phyloP scores from a whole-genome alignment of 2,888 invertebrate species.

The Urechis unicinctus region DNA sequence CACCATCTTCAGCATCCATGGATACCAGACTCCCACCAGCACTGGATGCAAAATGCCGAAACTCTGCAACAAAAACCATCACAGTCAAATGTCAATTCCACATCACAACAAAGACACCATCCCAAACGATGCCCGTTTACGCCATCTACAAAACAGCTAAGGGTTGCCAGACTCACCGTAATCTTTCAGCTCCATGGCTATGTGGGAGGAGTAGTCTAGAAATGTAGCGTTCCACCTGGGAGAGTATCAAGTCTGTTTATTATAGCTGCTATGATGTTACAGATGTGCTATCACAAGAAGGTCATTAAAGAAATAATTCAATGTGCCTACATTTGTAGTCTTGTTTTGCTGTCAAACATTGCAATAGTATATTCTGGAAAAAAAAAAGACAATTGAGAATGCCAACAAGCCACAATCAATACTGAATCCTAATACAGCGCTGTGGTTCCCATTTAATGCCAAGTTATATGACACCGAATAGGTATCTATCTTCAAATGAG shows the following conservation, averaged over 20 bases:
- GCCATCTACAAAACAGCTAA: too few species aligned
- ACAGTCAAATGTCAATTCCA: not conserved
- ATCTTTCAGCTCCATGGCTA: constrained; percentile 66
- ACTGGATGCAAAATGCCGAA: constrained; percentile 83
- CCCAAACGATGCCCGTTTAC: too few species aligned
- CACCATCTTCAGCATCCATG: constrained; percentile 68
- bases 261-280: not conserved
- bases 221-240: constrained; percentile 90
- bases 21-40: constrained; percentile 81
- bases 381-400: not conserved
- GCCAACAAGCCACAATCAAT: constrained; percentile 1
- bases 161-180: too few species aligned
- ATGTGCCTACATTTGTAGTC: constrained; percentile 55
- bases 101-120: too few species aligned
- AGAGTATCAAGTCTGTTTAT: not conserved
- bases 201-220: constrained; percentile 78
- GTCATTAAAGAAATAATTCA: not conserved
- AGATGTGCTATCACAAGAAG: too few species aligned
- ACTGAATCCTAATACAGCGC: too few species aligned
- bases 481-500: not conserved
- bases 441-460: too few species aligned
- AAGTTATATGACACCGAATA: not conserved
- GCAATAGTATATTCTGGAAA: constrained; percentile 74
- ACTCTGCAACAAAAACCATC: constrained; percentile 57
- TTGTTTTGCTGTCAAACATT: constrained; percentile 79